Conservation (phyloP, 2,113 vertebrate genomes). For the Catagonus wagneri region DNA sequence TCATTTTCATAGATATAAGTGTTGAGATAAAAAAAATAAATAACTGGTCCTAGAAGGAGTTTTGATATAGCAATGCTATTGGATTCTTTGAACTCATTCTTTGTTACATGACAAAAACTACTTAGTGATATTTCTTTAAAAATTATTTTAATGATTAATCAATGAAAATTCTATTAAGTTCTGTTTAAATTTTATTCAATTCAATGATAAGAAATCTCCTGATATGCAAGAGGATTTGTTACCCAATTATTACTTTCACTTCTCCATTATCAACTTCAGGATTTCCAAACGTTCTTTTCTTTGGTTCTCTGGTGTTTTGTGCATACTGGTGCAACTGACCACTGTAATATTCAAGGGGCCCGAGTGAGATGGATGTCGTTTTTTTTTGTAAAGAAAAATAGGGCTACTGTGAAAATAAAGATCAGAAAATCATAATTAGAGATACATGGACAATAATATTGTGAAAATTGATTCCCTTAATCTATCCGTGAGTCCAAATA, state of each 20-base stretch:
- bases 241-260: not conserved
- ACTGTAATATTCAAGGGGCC: not conserved
- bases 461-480: not conserved
- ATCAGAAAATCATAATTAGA: not conserved
- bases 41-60: not conserved
- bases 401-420: not conserved
- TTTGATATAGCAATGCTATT: not conserved
- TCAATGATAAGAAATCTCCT: slow-evolving; percentile 4
- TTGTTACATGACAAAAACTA: slow-evolving; percentile 53
- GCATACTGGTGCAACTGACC: not conserved
- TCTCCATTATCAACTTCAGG: not conserved
- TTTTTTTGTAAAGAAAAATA: not conserved
- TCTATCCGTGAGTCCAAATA: not conserved
- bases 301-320: not conserved
- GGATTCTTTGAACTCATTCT: slow-evolving; percentile 24
- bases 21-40: slow-evolving; percentile 35
- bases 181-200: slow-evolving; percentile 43
- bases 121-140: not conserved
- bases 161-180: slow-evolving; percentile 28
- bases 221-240: slow-evolving; percentile 39
- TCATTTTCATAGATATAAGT: slow-evolving; percentile 38
- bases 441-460: not conserved
- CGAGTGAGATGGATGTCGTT: not conserved
- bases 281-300: slow-evolving; percentile 10
- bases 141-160: slow-evolving; percentile 59